Evolutionary conservation across 1,140 invertebrate genomes (phyloP).

Genomic region (Micrasema longulum): DNA sequence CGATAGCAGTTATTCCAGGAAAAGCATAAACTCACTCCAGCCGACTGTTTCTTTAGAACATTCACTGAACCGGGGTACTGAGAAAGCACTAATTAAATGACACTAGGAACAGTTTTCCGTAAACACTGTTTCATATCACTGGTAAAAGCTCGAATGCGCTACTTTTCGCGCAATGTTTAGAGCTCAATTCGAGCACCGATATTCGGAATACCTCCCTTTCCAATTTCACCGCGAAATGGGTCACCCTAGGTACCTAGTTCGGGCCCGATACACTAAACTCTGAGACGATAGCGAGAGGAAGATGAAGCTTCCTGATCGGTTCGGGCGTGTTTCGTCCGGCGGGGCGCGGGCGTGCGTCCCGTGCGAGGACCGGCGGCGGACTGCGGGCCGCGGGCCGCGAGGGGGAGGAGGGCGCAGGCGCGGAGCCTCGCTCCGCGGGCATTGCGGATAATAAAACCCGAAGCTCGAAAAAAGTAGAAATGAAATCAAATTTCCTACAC

Average conservation of each 20-base stretch:
- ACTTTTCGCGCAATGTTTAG: conserved; percentile 6
- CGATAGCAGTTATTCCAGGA: conserved; percentile 13
- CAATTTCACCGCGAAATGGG: background rate
- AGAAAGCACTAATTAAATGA: conserved; percentile 7
- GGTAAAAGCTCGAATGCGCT: conserved; percentile 11
- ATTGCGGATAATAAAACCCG: conserved; percentile 34
- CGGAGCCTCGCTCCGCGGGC: conserved; percentile 13
- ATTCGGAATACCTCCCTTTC: conserved; percentile 8
- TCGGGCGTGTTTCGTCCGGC: conserved; percentile 9
- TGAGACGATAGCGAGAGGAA: conserved; percentile 5
- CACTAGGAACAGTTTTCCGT: conserved; percentile 28
- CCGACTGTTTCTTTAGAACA: background rate
- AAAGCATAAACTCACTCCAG: conserved; percentile 11
- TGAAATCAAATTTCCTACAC: conserved; percentile 30
- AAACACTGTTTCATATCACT: conserved; percentile 28
- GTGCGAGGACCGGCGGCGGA: conserved; percentile 30
- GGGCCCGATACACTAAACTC: conserved; percentile 6
- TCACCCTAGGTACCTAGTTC: no score
- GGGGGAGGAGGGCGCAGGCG: conserved; percentile 8
- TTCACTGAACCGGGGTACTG: background rate
- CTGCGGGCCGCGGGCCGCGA: conserved; percentile 14
- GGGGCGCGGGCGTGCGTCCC: conserved; percentile 28
- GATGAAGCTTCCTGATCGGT: conserved; percentile 13
- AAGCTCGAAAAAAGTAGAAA: conserved; percentile 20
- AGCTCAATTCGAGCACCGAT: no score